Conservation (phyloP, 2,797 vertebrate genomes). For the Sciurus carolinensis region DNA sequence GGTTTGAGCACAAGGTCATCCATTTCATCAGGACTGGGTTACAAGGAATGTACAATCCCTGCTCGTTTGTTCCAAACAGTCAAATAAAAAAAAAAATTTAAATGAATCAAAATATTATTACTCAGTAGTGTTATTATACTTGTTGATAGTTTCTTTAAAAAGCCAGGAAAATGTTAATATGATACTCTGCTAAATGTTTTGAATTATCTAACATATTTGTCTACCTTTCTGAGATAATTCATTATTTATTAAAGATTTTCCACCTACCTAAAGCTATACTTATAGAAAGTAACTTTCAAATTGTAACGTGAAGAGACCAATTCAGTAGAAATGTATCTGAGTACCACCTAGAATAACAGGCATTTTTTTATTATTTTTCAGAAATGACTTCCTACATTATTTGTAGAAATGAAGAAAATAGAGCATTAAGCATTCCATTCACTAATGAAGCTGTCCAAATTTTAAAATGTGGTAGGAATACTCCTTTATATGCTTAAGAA, state of each 20-base stretch:
- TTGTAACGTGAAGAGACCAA: not conserved
- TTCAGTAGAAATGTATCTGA: not conserved
- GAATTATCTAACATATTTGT: slow-evolving; percentile 62
- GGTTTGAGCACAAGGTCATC: not conserved
- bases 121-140: not conserved
- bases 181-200: slow-evolving; percentile 37
- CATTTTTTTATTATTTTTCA: not conserved
- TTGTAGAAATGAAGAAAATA: not conserved
- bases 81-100: slow-evolving; percentile 44
- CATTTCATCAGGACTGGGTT: not conserved
- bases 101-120: slow-evolving; percentile 15
- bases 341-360: not conserved
- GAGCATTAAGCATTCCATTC: not conserved
- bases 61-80: not conserved
- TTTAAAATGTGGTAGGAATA: slow-evolving; percentile 48
- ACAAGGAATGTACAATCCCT: slow-evolving; percentile 41
- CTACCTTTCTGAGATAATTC: slow-evolving; percentile 26
- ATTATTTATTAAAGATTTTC: not conserved
- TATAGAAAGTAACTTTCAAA: slow-evolving; percentile 36
- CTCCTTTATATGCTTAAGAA: not conserved
- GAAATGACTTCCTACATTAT: not conserved
- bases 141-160: not conserved
- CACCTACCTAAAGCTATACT: not conserved
- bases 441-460: not conserved
- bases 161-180: not conserved